phyloP scores from a whole-genome alignment of 2,888 invertebrate genomes.

The Amblyteles armatorius region DNA sequence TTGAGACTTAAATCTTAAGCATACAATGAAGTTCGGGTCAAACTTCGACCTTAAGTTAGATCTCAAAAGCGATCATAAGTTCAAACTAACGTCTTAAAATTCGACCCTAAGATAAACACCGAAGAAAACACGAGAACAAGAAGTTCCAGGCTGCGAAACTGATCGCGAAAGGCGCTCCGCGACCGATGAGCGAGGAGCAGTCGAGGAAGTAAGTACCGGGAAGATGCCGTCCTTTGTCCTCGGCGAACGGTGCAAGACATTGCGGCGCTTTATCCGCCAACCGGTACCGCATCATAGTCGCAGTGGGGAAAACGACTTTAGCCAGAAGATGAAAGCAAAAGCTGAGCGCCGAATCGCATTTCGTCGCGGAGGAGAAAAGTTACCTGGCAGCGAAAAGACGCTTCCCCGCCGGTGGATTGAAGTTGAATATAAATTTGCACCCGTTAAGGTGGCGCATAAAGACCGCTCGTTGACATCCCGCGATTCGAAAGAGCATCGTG shows the following conservation, averaged over 20 bases:
- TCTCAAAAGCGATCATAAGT: too few relatives aligned
- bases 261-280: not conserved
- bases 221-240: not conserved
- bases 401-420: not conserved
- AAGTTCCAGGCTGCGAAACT: not conserved
- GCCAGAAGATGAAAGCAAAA: not conserved
- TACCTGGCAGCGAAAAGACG: not conserved
- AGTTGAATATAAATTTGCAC: not conserved
- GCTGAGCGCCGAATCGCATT: not conserved
- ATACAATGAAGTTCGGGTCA: too few relatives aligned
- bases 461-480: not conserved
- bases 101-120: not conserved
- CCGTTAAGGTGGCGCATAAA: not conserved
- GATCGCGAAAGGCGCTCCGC: conserved; percentile 12
- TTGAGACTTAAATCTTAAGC: too few relatives aligned
- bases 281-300: not conserved
- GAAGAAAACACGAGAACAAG: not conserved
- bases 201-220: not conserved
- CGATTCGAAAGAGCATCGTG: not conserved
- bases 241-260: not conserved
- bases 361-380: not conserved
- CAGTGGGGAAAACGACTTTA: conserved; percentile 1
- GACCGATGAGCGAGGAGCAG: not conserved
- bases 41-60: too few relatives aligned
- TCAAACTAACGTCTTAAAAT: not conserved